Percentiles rank a stretch among this genome's conserved stretches.
These are phyloP conservation scores for Pollenia angustigena DNA, from an alignment of 2,888 invertebrate genomes.

Conservation along the genomic window DNA sequence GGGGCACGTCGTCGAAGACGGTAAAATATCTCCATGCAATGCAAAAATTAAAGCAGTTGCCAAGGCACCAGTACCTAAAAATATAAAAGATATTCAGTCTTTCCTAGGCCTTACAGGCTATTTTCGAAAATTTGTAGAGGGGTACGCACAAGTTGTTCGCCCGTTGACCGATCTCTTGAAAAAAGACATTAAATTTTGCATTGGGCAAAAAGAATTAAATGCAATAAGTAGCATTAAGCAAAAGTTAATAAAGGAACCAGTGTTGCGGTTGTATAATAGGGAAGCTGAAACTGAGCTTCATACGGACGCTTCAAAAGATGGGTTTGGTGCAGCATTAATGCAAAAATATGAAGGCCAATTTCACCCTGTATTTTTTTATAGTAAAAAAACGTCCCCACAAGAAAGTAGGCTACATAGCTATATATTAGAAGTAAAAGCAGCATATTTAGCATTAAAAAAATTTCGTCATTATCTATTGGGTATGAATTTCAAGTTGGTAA, in stretches of 20 bases:
- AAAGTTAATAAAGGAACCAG: slow-evolving; percentile 51
- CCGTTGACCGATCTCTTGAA: slow-evolving; percentile 77
- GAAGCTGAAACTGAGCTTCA: slow-evolving; percentile 70
- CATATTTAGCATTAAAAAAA: too few relatives aligned
- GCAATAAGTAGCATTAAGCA: slow-evolving; percentile 65
- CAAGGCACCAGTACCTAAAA: slow-evolving; percentile 47
- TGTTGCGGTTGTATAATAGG: slow-evolving; percentile 66
- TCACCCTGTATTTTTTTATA: slow-evolving; percentile 51
- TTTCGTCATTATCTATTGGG: too few relatives aligned
- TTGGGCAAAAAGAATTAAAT: slow-evolving; percentile 29
- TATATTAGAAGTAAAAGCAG: too few relatives aligned
- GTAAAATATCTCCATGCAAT: slow-evolving; percentile 43
- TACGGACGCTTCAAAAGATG: slow-evolving; percentile 71
- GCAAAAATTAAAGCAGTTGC: slow-evolving; percentile 52
- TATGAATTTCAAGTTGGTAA: slow-evolving; percentile 29
- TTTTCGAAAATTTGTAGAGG: slow-evolving; percentile 57
- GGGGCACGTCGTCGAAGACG: slow-evolving; percentile 19
- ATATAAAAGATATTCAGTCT: slow-evolving; percentile 50
- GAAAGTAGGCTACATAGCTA: too few relatives aligned
- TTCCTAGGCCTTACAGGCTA: slow-evolving; percentile 67
- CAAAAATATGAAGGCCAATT: slow-evolving; percentile 23
- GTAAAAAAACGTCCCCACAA: slow-evolving; percentile 23
- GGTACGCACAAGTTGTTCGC: slow-evolving; percentile 76
- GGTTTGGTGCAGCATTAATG: slow-evolving; percentile 64
- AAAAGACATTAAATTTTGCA: slow-evolving; percentile 62